Percentiles rank a stretch among this genome's conserved stretches.
phyloP scores from a whole-genome alignment of 2,888 invertebrate genomes.

The Uropetala carovei region DNA sequence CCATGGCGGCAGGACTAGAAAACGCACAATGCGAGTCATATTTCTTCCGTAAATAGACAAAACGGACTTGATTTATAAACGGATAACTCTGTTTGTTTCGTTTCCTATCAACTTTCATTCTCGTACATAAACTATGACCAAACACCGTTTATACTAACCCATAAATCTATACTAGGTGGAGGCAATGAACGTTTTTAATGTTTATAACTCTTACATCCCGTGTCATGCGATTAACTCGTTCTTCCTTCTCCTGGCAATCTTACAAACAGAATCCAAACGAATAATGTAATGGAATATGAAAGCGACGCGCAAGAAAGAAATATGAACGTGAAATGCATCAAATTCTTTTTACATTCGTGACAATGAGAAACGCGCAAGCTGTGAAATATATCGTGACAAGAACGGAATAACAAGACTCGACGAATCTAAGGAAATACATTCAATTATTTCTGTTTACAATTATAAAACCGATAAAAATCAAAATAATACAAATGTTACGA shows the following conservation, averaged over 20 bases:
- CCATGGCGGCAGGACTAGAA: neutral
- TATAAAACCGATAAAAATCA: no score
- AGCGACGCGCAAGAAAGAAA: neutral
- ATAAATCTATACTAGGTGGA: neutral
- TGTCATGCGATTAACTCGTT: neutral
- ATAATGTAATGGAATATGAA: slow-evolving; percentile 22
- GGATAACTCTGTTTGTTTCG: slow-evolving; percentile 31
- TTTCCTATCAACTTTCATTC: slow-evolving; percentile 45
- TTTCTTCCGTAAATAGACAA: slow-evolving; percentile 18
- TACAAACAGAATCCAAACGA: slow-evolving; percentile 12
- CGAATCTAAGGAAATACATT: neutral
- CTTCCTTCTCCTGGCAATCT: neutral
- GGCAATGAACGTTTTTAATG: slow-evolving; percentile 33
- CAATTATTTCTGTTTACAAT: no score
- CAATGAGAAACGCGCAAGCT: neutral
- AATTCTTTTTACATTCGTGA: neutral
- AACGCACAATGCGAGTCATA: neutral
- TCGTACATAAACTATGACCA: slow-evolving; percentile 44
- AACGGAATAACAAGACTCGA: neutral
- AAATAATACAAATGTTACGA: no score
- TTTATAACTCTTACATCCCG: neutral
- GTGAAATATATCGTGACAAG: neutral
- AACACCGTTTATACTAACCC: neutral
- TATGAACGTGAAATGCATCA: neutral
- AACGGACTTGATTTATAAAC: slow-evolving; percentile 37